Evolutionary conservation across 2,797 vertebrate species (phyloP), one percentile per base, ranked within the genome.

Genomic region (Emys orbicularis): DNA sequence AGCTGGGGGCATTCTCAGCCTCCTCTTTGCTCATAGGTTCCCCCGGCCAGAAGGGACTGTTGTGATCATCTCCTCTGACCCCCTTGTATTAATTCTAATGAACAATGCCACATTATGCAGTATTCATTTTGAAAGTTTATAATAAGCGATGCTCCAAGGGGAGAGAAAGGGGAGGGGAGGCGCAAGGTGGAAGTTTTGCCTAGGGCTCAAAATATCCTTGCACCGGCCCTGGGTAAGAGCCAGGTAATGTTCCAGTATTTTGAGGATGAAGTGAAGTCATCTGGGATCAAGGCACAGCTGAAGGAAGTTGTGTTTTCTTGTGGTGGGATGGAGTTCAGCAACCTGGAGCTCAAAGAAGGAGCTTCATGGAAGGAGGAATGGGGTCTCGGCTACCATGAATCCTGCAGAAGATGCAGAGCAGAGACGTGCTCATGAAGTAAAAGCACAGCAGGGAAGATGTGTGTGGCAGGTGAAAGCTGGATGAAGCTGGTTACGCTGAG

Each of bases 341-440:
- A n/a, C 3, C 25, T 41, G 27, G 29, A 81, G 37, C 37, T 47
- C 61, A 13, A 52, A 81, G 29, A 23, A 77, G 59, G 53, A 82
- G 50, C 65, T 3, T 88, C 6, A 57, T 29, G 29, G 9, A 15
- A 0, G 0, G 41, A 9, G 31, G 21, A 83, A 61, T 3, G 12
- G 8, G 18, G 57, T 12, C 86, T 23, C 41, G 44, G 4, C 1
- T 0, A 47, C 37, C 37, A 3, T 41, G n/a, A 37, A 25, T 5
- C 5, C 1, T 15, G 7, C 59, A 77, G 16, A 21, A 56, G 31
- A 2, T 16, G 41, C 41, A 49, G 85, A 83, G 21, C 21, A 74
- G 68, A 21, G 72, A 9, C 0, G 2, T 72, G 59, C 5, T 34
- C 2, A 79, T 0, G 41, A 6, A 65, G 34, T 13, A 27, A 87